Base-by-base conservation (phyloP, 2,888 invertebrate species). In the Carpatolechia fugitivella region DNA sequence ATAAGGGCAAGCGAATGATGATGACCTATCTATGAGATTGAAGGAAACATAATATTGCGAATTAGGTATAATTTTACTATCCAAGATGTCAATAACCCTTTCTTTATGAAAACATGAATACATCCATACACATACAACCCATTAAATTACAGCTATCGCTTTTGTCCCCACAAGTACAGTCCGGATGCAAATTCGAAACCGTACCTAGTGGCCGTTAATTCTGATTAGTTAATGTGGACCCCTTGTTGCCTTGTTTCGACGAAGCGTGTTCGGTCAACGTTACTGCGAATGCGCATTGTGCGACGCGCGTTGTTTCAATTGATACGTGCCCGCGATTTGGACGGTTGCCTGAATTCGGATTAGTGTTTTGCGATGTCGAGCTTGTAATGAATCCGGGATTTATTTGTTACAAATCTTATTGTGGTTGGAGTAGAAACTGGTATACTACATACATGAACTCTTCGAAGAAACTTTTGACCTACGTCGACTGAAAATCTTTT, bases 181-280 rank as follows among this genome's bases (percentile, higher is more conserved):
- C 18, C 8, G 16, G 6, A 57, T 60, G 60, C 54, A 57, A 60
- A 60, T 60, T 60, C 55, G 30, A 30, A 29, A 14, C 48, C 11
- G 20, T 16, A 18, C 20, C 10, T 18, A 1, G 30, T 24, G 54
- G 38, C 24, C 56, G 47, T 56, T 52, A 40, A 52, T 56, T 52
- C 56, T 52, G 56, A 56, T 56, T 56, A 56, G 56, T 53, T 53
- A 53, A 53, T 53, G 56, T 49, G 40, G 18, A 41, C 40, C 40
- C 10, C n/a, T n/a, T 20, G 10, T 20, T 41, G 24, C 24, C 24
- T 3, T 24, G 24, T 24, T 24, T 24, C 40, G 16, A 18, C 20
- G 10, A 10, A 20, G 40, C 40, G 40, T 41, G 40, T 41, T 11
- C 40, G 40, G 40, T 41, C 40, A 41, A 41, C 40, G 18, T 41